Conservation (phyloP, 1,140 invertebrate species). For the Onthophagus taurus region DNA sequence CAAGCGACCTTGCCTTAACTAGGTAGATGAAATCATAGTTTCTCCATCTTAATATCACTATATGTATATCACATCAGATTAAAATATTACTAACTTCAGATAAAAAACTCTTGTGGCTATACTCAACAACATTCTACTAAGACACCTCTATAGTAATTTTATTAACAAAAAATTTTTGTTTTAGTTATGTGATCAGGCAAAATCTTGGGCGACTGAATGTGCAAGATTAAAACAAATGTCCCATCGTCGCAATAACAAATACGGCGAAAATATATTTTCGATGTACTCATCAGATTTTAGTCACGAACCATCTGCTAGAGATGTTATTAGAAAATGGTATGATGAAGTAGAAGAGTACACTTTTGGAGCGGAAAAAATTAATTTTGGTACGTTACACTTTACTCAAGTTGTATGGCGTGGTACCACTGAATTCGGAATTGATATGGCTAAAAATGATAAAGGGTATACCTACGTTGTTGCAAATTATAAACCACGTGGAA, state of each 20-base stretch:
- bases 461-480: slow-evolving; percentile 60
- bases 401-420: slow-evolving; percentile 69
- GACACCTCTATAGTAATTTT: too few relatives aligned
- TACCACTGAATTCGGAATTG: slow-evolving; percentile 63
- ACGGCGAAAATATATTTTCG: slow-evolving; percentile 50
- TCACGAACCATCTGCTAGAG: slow-evolving; percentile 50
- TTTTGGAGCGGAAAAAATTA: slow-evolving; percentile 50
- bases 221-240: slow-evolving; percentile 56
- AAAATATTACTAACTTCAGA: too few relatives aligned
- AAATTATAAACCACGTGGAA: slow-evolving; percentile 77
- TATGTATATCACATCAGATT: too few relatives aligned
- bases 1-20: too few relatives aligned
- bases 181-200: slow-evolving; percentile 43
- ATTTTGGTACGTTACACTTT: slow-evolving; percentile 55
- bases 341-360: slow-evolving; percentile 54
- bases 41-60: too few relatives aligned
- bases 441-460: slow-evolving; percentile 51
- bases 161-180: too few relatives aligned
- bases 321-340: slow-evolving; percentile 61
- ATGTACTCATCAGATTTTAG: slow-evolving; percentile 60
- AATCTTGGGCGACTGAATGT: slow-evolving; percentile 70
- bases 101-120: too few relatives aligned
- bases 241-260: slow-evolving; percentile 47
- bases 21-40: too few relatives aligned
- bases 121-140: too few relatives aligned